Conservation (phyloP, 35 echinoderm and acorn worm genomes). For the Apostichopus parvimensis region DNA sequence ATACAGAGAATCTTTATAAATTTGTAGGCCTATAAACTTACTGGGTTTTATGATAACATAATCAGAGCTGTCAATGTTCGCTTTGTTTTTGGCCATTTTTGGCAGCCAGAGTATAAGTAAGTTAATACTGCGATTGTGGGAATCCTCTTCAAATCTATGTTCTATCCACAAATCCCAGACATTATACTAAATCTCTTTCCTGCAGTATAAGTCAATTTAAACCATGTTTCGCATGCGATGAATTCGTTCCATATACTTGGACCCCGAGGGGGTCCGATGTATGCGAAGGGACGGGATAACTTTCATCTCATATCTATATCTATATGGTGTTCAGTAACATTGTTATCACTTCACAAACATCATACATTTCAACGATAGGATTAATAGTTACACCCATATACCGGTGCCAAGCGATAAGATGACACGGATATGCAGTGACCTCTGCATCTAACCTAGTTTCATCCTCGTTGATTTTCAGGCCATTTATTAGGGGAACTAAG, state of each 20-base stretch:
- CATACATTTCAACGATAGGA: not conserved
- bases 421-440: not conserved
- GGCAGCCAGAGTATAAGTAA: no score
- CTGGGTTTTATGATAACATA: no score
- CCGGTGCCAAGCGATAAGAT: not conserved
- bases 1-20: no score
- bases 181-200: no score
- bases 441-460: not conserved
- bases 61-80: no score
- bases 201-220: not conserved
- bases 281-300: not conserved
- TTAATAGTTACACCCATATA: not conserved
- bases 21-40: no score
- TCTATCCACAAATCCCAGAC: no score
- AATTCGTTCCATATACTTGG: not conserved
- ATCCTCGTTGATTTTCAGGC: not conserved
- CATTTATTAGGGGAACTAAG: no score
- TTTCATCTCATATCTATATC: not conserved
- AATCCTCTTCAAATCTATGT: no score
- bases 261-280: not conserved
- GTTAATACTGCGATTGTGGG: no score
- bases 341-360: constrained; percentile 1
- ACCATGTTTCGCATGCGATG: not conserved
- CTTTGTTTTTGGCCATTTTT: no score
- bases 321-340: not conserved